Conservation (phyloP, 2,797 vertebrate genomes). For the Helicolenus hilgendorfi region DNA sequence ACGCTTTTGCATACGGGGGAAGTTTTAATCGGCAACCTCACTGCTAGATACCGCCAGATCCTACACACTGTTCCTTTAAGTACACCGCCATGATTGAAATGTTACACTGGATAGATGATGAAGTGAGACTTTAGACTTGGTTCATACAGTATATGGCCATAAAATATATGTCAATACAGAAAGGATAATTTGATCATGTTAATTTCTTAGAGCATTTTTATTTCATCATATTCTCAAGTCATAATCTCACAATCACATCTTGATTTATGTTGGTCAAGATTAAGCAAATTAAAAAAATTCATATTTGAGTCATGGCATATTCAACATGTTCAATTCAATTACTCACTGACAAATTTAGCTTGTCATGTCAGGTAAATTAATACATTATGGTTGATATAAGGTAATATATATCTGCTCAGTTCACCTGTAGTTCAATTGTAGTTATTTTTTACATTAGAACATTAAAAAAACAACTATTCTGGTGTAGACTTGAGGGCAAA, state of each 20-base stretch:
- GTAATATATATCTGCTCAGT: background rate
- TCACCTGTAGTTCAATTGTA: background rate
- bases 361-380: background rate
- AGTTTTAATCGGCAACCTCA: background rate
- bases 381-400: background rate
- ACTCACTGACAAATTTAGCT: background rate
- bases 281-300: background rate
- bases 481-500: conserved; percentile 2
- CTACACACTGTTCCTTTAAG: background rate
- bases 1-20: background rate
- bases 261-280: background rate
- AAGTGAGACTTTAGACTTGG: background rate
- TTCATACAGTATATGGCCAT: background rate
- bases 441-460: background rate
- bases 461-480: background rate
- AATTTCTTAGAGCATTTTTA: background rate
- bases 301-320: no score
- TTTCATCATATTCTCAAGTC: background rate
- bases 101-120: background rate
- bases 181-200: background rate
- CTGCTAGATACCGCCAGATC: background rate
- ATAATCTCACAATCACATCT: background rate
- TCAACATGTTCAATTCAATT: no score
- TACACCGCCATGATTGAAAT: background rate
- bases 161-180: background rate